These are phyloP conservation scores for Nyctibius grandis DNA, from an alignment of 2,797 vertebrate genomes.

Conservation along the genomic window DNA sequence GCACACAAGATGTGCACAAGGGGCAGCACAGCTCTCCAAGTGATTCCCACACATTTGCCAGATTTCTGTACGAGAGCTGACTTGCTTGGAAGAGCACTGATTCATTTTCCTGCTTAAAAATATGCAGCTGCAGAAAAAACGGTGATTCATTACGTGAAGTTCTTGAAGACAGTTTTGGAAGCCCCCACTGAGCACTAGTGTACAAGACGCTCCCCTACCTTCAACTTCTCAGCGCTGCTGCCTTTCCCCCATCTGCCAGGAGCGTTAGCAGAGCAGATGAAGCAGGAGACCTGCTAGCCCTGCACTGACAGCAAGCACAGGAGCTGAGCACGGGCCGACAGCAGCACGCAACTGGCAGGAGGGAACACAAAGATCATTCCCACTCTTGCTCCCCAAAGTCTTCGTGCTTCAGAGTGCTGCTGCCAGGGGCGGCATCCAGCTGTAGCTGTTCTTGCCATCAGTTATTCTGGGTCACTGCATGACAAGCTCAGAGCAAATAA, in stretches of 20 bases:
- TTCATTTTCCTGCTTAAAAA: background rate
- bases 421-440: background rate
- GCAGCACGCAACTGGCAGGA: background rate
- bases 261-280: rapidly evolving
- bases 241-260: background rate
- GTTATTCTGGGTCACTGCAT: background rate
- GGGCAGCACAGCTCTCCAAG: background rate
- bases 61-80: background rate
- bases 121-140: background rate
- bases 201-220: background rate
- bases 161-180: background rate
- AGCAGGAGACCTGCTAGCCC: background rate
- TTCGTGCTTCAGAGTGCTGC: rapidly evolving
- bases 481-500: background rate
- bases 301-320: rapidly evolving
- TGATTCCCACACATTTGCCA: background rate
- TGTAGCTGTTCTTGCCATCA: rapidly evolving
- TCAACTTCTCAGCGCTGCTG: background rate
- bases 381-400: rapidly evolving
- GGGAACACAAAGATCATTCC: background rate
- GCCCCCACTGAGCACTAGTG: background rate
- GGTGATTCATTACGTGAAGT: background rate
- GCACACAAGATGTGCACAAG: rapidly evolving
- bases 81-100: background rate
- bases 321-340: background rate